Evolutionary conservation across 2,888 invertebrate genomes (phyloP).

Genomic region (Clanis bilineata): DNA sequence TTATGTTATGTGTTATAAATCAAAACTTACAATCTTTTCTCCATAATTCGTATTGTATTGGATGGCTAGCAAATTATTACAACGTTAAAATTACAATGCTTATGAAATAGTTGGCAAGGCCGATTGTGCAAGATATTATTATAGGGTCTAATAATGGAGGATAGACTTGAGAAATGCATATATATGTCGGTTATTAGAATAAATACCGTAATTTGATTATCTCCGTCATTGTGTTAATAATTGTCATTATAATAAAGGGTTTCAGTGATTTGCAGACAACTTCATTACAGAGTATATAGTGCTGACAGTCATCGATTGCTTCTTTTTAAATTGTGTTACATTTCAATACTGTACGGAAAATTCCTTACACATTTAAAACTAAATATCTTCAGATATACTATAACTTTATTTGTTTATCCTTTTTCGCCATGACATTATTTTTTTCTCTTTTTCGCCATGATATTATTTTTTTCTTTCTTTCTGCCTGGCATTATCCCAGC

Average conservation of each 20-base stretch:
- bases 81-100: background rate
- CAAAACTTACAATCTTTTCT: background rate
- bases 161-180: slow-evolving; percentile 16
- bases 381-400: too few relatives aligned
- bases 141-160: background rate
- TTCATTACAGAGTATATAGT: too few relatives aligned
- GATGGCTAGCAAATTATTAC: background rate
- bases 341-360: too few relatives aligned
- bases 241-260: background rate
- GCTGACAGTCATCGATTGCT: too few relatives aligned
- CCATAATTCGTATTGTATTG: background rate
- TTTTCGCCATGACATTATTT: too few relatives aligned
- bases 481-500: too few relatives aligned
- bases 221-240: background rate
- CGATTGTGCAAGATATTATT: slow-evolving; percentile 5
- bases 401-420: too few relatives aligned
- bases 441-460: too few relatives aligned
- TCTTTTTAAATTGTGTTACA: too few relatives aligned
- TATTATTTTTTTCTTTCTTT: too few relatives aligned
- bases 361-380: too few relatives aligned
- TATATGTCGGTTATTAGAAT: slow-evolving; percentile 10
- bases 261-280: background rate
- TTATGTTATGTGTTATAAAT: too few relatives aligned
- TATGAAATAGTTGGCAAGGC: slow-evolving; percentile 15
- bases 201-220: slow-evolving; percentile 15